Evolutionary conservation across 2,888 invertebrate genomes (phyloP).

Genomic region (Zhuqinia jingwanae): DNA sequence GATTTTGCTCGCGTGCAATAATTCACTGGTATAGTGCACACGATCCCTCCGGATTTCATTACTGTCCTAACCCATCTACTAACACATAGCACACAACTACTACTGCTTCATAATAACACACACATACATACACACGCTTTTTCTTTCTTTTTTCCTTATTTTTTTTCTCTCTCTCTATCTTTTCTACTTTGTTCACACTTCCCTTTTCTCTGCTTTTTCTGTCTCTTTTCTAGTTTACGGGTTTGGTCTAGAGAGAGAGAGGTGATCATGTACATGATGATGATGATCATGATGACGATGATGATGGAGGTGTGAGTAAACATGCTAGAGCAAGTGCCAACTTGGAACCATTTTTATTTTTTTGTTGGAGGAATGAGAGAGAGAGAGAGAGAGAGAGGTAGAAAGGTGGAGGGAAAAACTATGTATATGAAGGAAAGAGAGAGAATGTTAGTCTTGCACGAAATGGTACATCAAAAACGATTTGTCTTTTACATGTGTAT

Average conservation of each 20-base stretch:
- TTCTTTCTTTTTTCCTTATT: conserved; percentile 5
- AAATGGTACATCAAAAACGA: neutral
- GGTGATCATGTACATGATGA: neutral
- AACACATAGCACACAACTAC: conserved; percentile 24
- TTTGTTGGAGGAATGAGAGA: neutral
- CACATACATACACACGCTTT: conserved; percentile 15
- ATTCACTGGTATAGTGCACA: conserved; percentile 53
- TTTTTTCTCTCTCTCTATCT: neutral
- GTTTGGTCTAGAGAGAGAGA: neutral
- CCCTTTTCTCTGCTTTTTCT: neutral
- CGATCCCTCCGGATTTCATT: conserved; percentile 69
- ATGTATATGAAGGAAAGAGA: neutral
- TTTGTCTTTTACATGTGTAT: neutral
- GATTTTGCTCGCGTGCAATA: conserved; percentile 71
- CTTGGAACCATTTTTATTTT: neutral
- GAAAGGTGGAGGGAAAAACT: neutral
- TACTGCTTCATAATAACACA: too few relatives aligned
- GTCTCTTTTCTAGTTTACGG: neutral
- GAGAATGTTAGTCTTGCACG: conserved; percentile 6
- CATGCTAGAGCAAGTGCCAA: conserved; percentile 1
- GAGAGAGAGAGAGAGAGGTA: neutral
- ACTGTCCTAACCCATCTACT: conserved; percentile 59
- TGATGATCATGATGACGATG: neutral
- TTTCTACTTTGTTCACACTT: neutral
- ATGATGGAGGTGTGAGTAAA: conserved; percentile 11